Percentiles rank a stretch among this genome's conserved stretches.
Conservation (phyloP, 1,140 invertebrate species). For the Drosophila quadrilineata region DNA sequence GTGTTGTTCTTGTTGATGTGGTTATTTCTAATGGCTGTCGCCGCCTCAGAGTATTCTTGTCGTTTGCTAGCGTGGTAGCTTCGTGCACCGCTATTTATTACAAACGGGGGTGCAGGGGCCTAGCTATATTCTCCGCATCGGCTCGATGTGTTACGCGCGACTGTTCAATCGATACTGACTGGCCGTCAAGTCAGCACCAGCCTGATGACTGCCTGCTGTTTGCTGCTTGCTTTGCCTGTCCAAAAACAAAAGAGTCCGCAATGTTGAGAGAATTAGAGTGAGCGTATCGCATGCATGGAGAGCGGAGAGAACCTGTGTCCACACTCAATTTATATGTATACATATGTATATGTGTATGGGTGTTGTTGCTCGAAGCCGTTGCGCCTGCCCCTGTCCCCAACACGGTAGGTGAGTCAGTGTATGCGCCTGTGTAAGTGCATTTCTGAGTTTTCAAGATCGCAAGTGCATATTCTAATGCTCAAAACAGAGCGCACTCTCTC, state of each 20-base stretch:
- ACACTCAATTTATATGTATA: too few relatives aligned
- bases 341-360: not conserved
- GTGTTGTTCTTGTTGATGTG: constrained; percentile 23
- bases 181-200: constrained; percentile 31
- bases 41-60: constrained; percentile 58
- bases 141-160: constrained; percentile 71
- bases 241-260: constrained; percentile 4
- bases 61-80: constrained; percentile 67
- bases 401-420: constrained; percentile 26
- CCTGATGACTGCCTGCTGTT: constrained; percentile 16
- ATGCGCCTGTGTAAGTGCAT: too few relatives aligned
- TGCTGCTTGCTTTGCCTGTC: not conserved
- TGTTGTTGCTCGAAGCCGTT: not conserved
- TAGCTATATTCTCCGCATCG: constrained; percentile 52
- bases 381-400: not conserved
- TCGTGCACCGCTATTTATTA: constrained; percentile 71
- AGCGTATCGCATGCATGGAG: too few relatives aligned
- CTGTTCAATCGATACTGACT: constrained; percentile 72
- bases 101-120: constrained; percentile 49
- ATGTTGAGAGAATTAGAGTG: not conserved
- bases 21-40: constrained; percentile 14
- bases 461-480: constrained; percentile 43
- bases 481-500: constrained; percentile 13
- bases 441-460: constrained; percentile 65
- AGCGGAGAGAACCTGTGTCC: constrained; percentile 15